Base-by-base conservation (phyloP, 1,140 invertebrate species). In the Calephelis virginiensis region DNA sequence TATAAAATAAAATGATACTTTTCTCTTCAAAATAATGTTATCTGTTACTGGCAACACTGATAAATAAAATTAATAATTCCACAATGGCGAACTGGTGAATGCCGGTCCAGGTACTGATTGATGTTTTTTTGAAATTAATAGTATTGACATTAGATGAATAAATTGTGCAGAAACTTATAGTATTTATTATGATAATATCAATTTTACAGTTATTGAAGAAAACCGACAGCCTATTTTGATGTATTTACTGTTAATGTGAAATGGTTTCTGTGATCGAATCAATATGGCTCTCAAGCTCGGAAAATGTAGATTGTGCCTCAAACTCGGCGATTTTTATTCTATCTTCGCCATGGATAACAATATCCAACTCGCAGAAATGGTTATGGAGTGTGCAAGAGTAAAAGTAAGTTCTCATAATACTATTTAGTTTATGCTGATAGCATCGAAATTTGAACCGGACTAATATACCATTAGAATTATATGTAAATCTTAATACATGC, bases 301-400 rank as follows among this genome's bases (percentile, higher is more conserved):
- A 80, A 92, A 92, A 85, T 92, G 91, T 75, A 87, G 91, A 73
- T 84, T 92, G 56, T 92, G 91, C 77, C 86, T 92, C 75, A 92
- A 92, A 76, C 83, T 92, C 38, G 91, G 91, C 47, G 91, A 92
- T 67, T 92, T 92, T 71, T 92, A 91, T 72, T 92, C 91, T 67
- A 92, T 92, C 72, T 92, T 92, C 68, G 88, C 90, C 62, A 75
- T 86, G 73, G 90, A 91, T 76, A 92, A 91, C 75, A 83, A 86
- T 62, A 71, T 92, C 37, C 92, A 92, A 76, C 80, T 93, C 38
- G 90, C 92, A 14, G 92, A 93, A 74, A 93, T 93, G 91, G 88
- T 92, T 65, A 93, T 93, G 92, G 92, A 92, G 76, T 93, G 93
- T 78, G 85, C 92, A 37, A 85, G 91, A 62, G 83, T 93, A 49